Conservation (phyloP, 1,140 invertebrate genomes). For the Pentalonia nigronervosa region DNA sequence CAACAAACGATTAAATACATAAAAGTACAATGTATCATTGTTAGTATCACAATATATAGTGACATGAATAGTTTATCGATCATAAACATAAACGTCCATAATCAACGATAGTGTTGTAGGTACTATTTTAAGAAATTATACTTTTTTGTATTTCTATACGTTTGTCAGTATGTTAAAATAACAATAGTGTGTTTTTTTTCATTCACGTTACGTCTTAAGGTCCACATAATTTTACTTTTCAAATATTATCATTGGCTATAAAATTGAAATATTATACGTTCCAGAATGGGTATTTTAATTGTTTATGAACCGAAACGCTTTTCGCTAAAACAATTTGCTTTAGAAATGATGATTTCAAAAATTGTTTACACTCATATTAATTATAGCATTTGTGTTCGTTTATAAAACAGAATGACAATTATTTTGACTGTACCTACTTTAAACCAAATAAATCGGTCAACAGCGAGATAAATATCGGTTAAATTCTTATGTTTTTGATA, state of each 20-base stretch:
- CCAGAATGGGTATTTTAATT: neutral
- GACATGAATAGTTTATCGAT: neutral
- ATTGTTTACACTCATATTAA: neutral
- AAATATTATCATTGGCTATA: neutral
- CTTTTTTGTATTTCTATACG: neutral
- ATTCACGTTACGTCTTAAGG: neutral
- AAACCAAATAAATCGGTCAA: neutral
- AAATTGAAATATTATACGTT: neutral
- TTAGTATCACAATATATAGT: neutral
- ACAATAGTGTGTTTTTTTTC: neutral
- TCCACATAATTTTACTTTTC: neutral
- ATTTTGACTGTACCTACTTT: neutral
- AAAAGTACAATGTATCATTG: neutral
- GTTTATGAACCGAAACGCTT: neutral
- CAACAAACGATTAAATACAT: neutral
- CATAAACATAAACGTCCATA: neutral
- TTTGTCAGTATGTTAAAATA: neutral
- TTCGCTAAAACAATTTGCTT: neutral
- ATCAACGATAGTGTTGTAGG: neutral
- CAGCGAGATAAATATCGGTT: neutral
- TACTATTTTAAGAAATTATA: neutral
- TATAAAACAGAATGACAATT: neutral
- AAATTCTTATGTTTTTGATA: neutral
- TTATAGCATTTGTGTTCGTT: neutral
- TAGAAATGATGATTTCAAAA: neutral